Base-by-base conservation (phyloP, 2,113 vertebrate species). In the Sorex fumeus region DNA sequence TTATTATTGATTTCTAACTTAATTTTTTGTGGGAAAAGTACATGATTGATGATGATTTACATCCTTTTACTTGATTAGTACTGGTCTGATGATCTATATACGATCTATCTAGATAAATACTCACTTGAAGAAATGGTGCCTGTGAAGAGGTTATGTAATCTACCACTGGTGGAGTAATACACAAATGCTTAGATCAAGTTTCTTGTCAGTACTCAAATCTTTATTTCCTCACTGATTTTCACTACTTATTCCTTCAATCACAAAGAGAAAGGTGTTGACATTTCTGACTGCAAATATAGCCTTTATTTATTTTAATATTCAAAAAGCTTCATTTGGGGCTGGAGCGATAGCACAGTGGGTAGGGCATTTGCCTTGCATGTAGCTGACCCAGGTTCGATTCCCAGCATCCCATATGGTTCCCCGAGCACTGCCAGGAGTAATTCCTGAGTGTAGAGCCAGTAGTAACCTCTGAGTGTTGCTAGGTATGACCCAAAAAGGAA, bases 1-100 rank as follows among this genome's bases (percentile, higher is more conserved):
- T 18, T 90, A 32, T 36, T 87, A 86, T 32, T 88, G 40, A 82
- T 79, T 88, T 93, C 70, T 71, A 92, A 85, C 57, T 72, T 69
- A 78, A 95, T 93, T 94, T 3, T 53, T 36, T 84, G 57, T 84
- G 64, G 27, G 57, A 32, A 88, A 32, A 91, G 21, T 82, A 71
- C 36, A 93, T 40, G 77, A 6, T 50, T 88, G n/a, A n/a, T 77
- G 50, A 53, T 87, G 25, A 27, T 80, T 32, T 71, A 25, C 69
- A 85, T 60, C 13, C 10, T 86, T 62, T 79, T 15, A 82, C 43
- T 70, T 74, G 81, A 50, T 32, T 64, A 12, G n/a, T 69, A 72
- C 47, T 62, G 76, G 23, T 88, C 62, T 90, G 62, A 71, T 81
- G n/a, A 23, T 30, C 43, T 27, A 62, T 11, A 28, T 36, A 30